Evolutionary conservation across 2,888 invertebrate species (phyloP), one percentile per base, ranked within the genome.

Genomic region (Rotaria sp.): DNA sequence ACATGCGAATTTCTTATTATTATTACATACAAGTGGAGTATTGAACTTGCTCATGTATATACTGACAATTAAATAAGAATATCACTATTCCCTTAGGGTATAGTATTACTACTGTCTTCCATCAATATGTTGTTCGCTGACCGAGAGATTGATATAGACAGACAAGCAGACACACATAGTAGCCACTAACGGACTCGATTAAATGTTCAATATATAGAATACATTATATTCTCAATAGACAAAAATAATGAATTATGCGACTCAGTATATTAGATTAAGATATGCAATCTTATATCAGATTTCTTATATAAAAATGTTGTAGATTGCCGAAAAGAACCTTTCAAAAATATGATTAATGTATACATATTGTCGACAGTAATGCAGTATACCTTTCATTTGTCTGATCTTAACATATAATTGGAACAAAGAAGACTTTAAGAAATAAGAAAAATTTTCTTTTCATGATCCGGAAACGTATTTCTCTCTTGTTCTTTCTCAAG

Each of bases 81-180:
- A 67, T 18, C 0, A 67, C 67, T 35, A 15, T 21, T 67, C 67
- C 30, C 67, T 67, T 35, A 67, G 67, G 67, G 67, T 67, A 67
- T 35, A 67, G 35, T 21, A 67, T 35, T 67, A 18, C 67, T 35
- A 67, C 67, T 30, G 67, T 15, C 35, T 67, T 38, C 30, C 38
- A 67, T 67, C 67, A 67, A 67, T 35, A 38, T 35, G 13, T 21
- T 67, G 30, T 30, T 35, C 67, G 67, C 8, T 67, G 67, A 67
- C 67, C 67, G 67, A 67, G 35, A 67, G 67, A 67, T 67, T 67
- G 67, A 67, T 67, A 67, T 67, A 67, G 67, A 35, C 67, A 67
- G 67, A 35, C 35, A 67, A 67, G 67, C 21, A 67, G 67, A 67
- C 67, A 67, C 67, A 35, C 35, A 18, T 67, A 67, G 15, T 38